Evolutionary conservation across 1,140 invertebrate species (phyloP), one percentile per base, ranked within the genome.

Genomic region (Rhyzopertha dominica): DNA sequence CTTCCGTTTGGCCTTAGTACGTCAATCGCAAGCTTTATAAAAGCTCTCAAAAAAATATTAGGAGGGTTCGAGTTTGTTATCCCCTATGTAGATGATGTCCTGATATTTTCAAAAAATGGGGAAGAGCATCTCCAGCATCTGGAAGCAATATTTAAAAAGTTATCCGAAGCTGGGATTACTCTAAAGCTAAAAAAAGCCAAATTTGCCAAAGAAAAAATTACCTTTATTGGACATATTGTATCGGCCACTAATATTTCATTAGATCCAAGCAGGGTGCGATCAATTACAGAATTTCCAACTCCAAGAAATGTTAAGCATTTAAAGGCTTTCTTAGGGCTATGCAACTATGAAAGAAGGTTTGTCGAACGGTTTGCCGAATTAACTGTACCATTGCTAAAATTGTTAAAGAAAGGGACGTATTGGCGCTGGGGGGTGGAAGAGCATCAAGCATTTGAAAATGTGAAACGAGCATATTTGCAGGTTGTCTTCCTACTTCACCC

Each of bases 71-170:
- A 17, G 9, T 41, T 26, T 26, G 9, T 41, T 7, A 17, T 41
- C 0, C 18, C 22, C 9, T 43, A 37, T 37, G 41, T 43, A n/a
- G 41, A 43, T 16, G 41, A 43, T 24, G n/a, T 38, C 10, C 13
- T 42, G 17, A 23, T 41, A 5, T 41, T 35, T 41, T 41, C 39
- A 22, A 9, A 14, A n/a, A n/a, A 42, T n/a, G 7, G 9, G n/a
- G 3, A 4, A 13, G 2, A 9, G 3, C 20, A 42, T 19, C 5
- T 42, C 5, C 18, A 2, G 7, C 39, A 42, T 16, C 7, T 42
- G 17, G 19, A 42, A 31, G 31, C 3, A 14, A 12, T 42, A 17
- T 42, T 42, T 10, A 9, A 0, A 13, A 42, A 36, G n/a, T 25
- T 42, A 36, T 9, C 16, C 14, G 12, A 10, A 17, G 25, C 12